Base-by-base conservation (phyloP, 2,797 vertebrate species). In the Phrynocephalus vlangalii region DNA sequence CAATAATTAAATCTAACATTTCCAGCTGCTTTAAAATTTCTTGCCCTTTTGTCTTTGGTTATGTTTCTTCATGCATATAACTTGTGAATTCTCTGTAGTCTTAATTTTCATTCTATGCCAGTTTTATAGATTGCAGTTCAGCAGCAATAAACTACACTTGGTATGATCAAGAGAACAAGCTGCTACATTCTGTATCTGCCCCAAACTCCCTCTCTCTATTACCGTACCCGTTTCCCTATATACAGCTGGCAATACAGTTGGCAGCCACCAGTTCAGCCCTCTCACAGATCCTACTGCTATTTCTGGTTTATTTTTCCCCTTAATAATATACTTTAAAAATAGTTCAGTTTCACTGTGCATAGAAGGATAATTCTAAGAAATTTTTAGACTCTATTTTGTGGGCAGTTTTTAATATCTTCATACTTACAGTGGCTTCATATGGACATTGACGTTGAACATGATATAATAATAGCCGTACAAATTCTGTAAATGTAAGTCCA, bases 1-100 rank as follows among this genome's bases (percentile, higher is more conserved):
- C 86, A 79, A 91, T 96, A 96, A 96, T 96, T 96, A 97, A 96
- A 96, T 96, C 92, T 96, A 96, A 88, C 91, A 92, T 95, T 96
- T 96, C 91, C 94, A 96, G 93, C 92, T 95, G 93, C 91, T 95
- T 88, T 95, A 94, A 96, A 96, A 96, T 95, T 95, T 95, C 94
- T 95, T 96, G 92, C 92, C 95, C 92, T 95, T 97, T 96, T 93
- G 88, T 56, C 84, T 92, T 96, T 92, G 71, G 93, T 93, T 95
- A 86, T 93, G 90, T 91, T 96, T 96, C 90, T 89, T 96, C 95
- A 96, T 90, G 91, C 28, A 0, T 94, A 95, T 95, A 95, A 85
- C 75, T 79, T 93, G 87, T 86, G 92, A 84, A 84, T 95, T 95
- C 88, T 91, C 93, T 86, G 85, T 88, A 91, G 82, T 92, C 96